Base-by-base conservation (phyloP, 2,113 vertebrate species). In the Mormyrus iriodes region DNA sequence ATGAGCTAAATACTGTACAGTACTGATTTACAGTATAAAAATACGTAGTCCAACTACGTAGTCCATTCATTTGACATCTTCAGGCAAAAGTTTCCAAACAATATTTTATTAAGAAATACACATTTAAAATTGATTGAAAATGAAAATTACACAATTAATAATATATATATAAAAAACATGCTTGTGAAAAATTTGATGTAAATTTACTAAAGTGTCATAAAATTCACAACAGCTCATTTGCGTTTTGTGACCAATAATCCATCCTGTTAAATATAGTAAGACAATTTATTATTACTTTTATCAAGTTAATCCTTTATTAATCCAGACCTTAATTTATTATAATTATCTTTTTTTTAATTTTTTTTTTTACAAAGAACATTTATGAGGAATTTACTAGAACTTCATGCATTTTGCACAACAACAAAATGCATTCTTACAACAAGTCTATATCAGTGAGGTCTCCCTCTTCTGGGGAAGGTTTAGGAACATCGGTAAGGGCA, bases 401-500 rank as follows among this genome's bases (percentile, higher is more conserved):
- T 27, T 55, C 8, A 69, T 44, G 10, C 7, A n/a, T 84, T 55
- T n/a, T 12, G 27, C 88, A 89, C 31, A 35, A 42, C n/a, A 39
- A 46, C 17, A 46, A 31, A 52, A 31, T 21, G 6, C 69, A 61
- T 88, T 55, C 61, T 86, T 88, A 93, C 24, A 46, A 0, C 86
- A 95, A 90, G 91, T 95, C 95, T 87, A 0, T 13, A 53, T 95
- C 91, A 0, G 2, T 76, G 5, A 95, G 89, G n/a, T 1, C 13
- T 21, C 42, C 31, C 0, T 85, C 87, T 3, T 7, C 49, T 48
- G 39, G 0, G 8, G 12, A 46, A 52, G 89, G 5, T 52, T 1
- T 52, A 8, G 76, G 91, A 51, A 90, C 90, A 53, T 53, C 12
- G 3, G 5, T 65, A 46, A 73, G 91, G 12, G 48, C 84, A 89